A percentile compares a stretch with the other conserved stretches of the same genome.
Evolutionary conservation across 2,113 vertebrate genomes (phyloP).

Genomic region (Sinocyclocheilus rhinocerous): DNA sequence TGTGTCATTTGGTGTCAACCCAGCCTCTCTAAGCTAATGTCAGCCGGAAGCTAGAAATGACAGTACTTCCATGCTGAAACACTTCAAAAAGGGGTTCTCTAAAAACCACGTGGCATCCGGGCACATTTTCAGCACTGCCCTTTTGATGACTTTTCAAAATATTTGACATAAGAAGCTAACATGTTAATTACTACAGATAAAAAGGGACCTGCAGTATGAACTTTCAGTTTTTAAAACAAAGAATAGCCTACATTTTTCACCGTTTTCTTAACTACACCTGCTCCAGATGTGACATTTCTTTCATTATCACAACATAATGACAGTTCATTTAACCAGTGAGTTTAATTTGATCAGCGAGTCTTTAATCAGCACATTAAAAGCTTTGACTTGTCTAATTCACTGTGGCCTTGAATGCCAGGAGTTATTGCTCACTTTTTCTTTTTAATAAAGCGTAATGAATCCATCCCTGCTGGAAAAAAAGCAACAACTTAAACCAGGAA

Average conservation of each 20-base stretch:
- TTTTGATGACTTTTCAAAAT: neutral
- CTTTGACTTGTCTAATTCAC: conserved; percentile 11
- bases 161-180: neutral
- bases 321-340: neutral
- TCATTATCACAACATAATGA: conserved; percentile 15
- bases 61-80: conserved; percentile 5
- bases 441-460: neutral
- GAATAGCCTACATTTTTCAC: neutral
- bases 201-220: neutral
- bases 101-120: neutral
- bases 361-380: conserved; percentile 29
- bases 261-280: neutral
- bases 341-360: neutral
- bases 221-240: neutral
- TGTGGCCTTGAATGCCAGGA: neutral
- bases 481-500: too few species aligned
- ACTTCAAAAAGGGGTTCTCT: conserved; percentile 8
- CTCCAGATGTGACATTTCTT: neutral
- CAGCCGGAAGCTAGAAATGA: conserved; percentile 9
- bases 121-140: neutral
- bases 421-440: neutral
- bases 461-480: neutral
- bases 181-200: conserved; percentile 4
- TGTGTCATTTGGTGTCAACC: conserved; percentile 25
- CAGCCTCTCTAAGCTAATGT: conserved; percentile 9